A percentile compares a stretch with the other conserved stretches of the same genome.
Evolutionary conservation across 2,797 vertebrate genomes (phyloP).

Genomic region (Emys orbicularis): DNA sequence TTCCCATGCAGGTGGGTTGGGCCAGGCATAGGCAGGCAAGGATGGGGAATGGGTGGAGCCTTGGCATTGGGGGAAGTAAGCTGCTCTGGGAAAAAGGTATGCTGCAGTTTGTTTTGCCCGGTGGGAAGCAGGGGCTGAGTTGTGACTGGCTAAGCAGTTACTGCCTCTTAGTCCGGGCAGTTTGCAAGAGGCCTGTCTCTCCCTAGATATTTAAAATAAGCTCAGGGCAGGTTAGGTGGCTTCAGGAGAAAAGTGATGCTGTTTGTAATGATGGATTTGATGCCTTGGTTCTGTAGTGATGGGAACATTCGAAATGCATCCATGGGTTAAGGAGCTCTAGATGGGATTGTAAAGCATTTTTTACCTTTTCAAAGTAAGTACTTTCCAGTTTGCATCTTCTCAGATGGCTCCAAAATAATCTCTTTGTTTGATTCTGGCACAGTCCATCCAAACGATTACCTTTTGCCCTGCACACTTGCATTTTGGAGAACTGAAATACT

Average conservation of each 20-base stretch:
- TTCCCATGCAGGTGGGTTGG: background rate
- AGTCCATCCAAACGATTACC: background rate
- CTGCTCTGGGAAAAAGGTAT: background rate
- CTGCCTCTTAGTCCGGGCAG: background rate
- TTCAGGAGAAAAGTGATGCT: background rate
- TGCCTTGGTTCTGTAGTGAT: background rate
- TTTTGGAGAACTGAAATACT: background rate
- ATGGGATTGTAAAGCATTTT: constrained; percentile 6
- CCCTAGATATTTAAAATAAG: background rate
- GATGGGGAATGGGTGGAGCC: background rate
- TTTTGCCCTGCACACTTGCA: background rate
- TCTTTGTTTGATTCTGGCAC: constrained; percentile 2
- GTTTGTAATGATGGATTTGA: background rate
- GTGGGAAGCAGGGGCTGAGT: background rate
- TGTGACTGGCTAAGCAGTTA: background rate
- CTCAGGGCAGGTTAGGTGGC: background rate
- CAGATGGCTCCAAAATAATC: background rate
- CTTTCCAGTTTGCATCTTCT: constrained; percentile 18
- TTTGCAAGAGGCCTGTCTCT: background rate
- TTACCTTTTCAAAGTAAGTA: background rate
- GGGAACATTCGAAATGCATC: background rate
- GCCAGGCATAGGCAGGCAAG: too few species aligned
- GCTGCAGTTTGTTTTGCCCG: background rate
- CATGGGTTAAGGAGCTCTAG: background rate
- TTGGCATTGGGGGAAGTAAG: background rate